phyloP scores from a whole-genome alignment of 2,888 invertebrate species.

The Minunthozetes semirufus region DNA sequence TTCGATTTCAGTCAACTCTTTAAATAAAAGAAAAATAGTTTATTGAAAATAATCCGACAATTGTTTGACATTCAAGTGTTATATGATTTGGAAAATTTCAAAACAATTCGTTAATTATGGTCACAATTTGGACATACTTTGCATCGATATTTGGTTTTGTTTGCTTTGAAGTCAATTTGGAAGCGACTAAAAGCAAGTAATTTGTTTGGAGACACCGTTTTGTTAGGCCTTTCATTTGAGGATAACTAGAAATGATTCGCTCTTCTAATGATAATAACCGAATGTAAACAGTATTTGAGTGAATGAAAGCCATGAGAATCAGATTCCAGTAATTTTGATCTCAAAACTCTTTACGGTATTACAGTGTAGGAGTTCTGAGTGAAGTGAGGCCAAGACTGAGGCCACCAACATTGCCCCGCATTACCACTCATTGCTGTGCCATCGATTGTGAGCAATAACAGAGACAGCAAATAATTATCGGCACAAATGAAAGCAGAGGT shows the following conservation, averaged over 20 bases:
- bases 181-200: background rate
- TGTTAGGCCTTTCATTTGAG: background rate
- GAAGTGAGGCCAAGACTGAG: background rate
- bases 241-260: background rate
- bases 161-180: background rate
- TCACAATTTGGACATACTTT: no score
- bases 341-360: background rate
- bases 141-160: background rate
- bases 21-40: no score
- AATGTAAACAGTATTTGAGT: background rate
- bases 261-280: background rate
- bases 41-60: no score
- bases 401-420: background rate
- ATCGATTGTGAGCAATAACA: background rate
- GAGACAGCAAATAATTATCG: slow-evolving; percentile 3
- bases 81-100: no score
- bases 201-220: background rate
- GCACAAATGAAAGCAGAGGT: background rate
- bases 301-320: background rate
- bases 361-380: background rate
- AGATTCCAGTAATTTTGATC: slow-evolving; percentile 4
- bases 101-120: no score
- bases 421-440: background rate
- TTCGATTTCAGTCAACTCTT: no score
- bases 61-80: no score